Base-by-base conservation (phyloP, 2,113 vertebrate genomes). In the Dasypus novemcinctus region DNA sequence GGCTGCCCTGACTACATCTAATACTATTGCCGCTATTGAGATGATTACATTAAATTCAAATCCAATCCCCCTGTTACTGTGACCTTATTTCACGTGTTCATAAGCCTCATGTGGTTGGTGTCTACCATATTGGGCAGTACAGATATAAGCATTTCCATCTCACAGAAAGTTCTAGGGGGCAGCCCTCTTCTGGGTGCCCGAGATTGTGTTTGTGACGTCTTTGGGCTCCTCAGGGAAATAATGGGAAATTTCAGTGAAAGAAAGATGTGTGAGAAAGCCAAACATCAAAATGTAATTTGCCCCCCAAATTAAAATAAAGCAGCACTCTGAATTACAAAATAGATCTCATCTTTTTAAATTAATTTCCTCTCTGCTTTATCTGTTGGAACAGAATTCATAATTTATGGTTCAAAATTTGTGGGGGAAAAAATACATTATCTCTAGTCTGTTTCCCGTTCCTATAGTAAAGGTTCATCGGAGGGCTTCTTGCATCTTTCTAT, bases 281-380 rank as follows among this genome's bases (percentile, higher is more conserved):
- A 94, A 84, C 78, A 94, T 93, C 29, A 81, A 33, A 84, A 89
- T 94, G 46, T 87, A 74, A 27, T 75, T 83, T 90, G 21, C 52
- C 87, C 27, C 69, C 78, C 71, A 94, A 97, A 94, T 95, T 91
- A 95, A 96, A 96, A 86, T 54, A 96, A 66, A 93, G 80, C 31
- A 63, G 80, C 64, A 93, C 71, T 89, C 12, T 96, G 86, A 96
- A n/a, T 96, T 96, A 93, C 46, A 97, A 90, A 96, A 69, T 49
- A 90, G 23, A 97, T 76, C 91, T 94, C 97, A 69, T 96, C 66
- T 84, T 95, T 95, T 59, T 95, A 95, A 95, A 95, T 97, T 96
- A 95, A 97, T 97, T 96, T 97, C 88, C 91, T 96, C 31, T 76
- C 59, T 95, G 38, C 59, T 91, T 96, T 95, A 95, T 95, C 85